Base-by-base conservation (phyloP, 2,888 invertebrate genomes). In the Axea sp. region DNA sequence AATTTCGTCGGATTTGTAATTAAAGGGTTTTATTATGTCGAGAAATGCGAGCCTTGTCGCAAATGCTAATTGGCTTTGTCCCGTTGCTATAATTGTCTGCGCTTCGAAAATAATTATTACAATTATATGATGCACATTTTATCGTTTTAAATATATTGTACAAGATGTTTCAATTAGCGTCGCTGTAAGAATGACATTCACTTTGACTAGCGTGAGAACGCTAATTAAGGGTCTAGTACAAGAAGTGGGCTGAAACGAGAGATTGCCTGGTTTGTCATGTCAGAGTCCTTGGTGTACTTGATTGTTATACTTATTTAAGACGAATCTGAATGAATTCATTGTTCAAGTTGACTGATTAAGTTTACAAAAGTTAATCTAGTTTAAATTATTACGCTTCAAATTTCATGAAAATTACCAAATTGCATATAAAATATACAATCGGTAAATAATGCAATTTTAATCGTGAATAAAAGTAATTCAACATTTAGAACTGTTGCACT, bases 21-120 rank as follows among this genome's bases (percentile, higher is more conserved):
- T 60, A 60, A 51, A 51, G 51, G 30, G 17, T 69, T 37, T 60
- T 68, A 59, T 51, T 35, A 17, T 45, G 9, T 14, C 19, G 41
- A 3, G 11, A 67, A 57, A 57, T 57, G 41, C 35, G 30, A 57
- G 31, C 28, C 59, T 49, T 49, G 65, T 55, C 51, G 59, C 68
- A 12, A 59, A 68, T 59, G 59, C 59, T 68, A 69, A 69, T 69
- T 69, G 57, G 59, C 51, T 69, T 69, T 69, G 43, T 60, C 30
- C 51, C 28, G 43, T 53, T 33, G 35, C 28, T 17, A 33, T 59
- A 51, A 33, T 51, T 68, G 67, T 67, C 39, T 67, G 47, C 39
- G 39, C 47, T 69, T 53, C 33, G 35, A 45, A 53, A 69, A 53
- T 68, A 51, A 51, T 49, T 57, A 41, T 59, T 69, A 69, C 35